Evolutionary conservation across 1,140 invertebrate genomes (phyloP).

Genomic region (Orussus abietinus): DNA sequence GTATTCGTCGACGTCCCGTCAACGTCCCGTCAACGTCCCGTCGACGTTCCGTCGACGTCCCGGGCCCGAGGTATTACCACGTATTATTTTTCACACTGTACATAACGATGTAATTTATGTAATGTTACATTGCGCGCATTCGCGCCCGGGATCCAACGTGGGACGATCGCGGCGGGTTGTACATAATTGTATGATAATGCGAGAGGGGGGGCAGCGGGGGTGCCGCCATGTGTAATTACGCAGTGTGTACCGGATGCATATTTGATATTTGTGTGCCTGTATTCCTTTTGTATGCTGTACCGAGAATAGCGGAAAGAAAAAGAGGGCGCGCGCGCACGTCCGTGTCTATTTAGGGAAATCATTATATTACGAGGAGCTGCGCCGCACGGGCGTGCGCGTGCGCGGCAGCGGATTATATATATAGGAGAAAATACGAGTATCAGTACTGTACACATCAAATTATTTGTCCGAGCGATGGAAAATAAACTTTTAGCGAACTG

Average conservation of each 20-base stretch:
- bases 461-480: constrained; percentile 40
- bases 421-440: constrained; percentile 44
- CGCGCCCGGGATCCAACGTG: no score
- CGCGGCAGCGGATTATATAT: no score
- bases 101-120: constrained; percentile 47
- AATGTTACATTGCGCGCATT: constrained; percentile 19
- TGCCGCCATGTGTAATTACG: constrained; percentile 21
- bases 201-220: constrained; percentile 24
- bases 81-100: constrained; percentile 35
- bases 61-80: no score
- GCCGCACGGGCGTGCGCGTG: no score
- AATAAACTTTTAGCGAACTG: constrained; percentile 52
- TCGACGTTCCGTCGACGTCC: no score
- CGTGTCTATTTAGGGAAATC: no score
- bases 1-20: no score
- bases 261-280: constrained; percentile 55
- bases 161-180: constrained; percentile 18
- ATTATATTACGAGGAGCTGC: no score
- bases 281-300: constrained; percentile 53
- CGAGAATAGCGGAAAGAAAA: constrained; percentile 32
- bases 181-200: constrained; percentile 30
- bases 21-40: no score
- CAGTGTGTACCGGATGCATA: constrained; percentile 48
- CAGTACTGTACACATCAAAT: constrained; percentile 43
- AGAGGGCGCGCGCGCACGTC: no score